These are phyloP conservation scores for Hemicentrotus pulcherrimus DNA, from an alignment of 35 echinoderm and acorn worm species.

Conservation along the genomic window DNA sequence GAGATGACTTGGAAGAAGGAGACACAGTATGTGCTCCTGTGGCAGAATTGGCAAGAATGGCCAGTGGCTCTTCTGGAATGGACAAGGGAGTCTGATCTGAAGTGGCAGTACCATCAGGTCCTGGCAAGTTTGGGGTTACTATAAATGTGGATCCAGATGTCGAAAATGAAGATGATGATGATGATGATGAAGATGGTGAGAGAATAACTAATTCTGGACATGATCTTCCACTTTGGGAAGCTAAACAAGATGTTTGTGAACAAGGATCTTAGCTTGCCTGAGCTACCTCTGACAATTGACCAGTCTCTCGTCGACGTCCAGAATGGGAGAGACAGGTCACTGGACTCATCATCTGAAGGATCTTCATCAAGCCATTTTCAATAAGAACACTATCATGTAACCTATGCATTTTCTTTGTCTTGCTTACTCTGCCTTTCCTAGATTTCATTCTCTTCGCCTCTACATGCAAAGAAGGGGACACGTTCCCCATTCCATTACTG, in stretches of 20 bases:
- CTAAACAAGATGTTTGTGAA: slow-evolving; percentile 31
- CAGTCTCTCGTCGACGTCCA: not conserved
- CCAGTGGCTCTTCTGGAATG: not conserved
- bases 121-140: not conserved
- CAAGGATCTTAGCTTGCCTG: not conserved
- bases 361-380: not conserved
- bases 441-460: not conserved
- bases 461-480: not conserved
- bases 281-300: not conserved
- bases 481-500: not conserved
- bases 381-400: not conserved
- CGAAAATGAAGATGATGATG: slow-evolving; percentile 34
- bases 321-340: not conserved
- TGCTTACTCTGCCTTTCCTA: not conserved
- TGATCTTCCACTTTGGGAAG: not conserved
- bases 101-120: not conserved
- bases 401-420: not conserved
- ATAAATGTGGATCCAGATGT: not conserved
- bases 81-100: not conserved
- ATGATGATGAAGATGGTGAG: slow-evolving; percentile 44
- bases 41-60: not conserved
- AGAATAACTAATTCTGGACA: not conserved
- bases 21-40: not conserved
- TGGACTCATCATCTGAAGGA: not conserved
- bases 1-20: not conserved